Base-by-base conservation (phyloP, 2,797 vertebrate species). In the Garrulus glandarius region DNA sequence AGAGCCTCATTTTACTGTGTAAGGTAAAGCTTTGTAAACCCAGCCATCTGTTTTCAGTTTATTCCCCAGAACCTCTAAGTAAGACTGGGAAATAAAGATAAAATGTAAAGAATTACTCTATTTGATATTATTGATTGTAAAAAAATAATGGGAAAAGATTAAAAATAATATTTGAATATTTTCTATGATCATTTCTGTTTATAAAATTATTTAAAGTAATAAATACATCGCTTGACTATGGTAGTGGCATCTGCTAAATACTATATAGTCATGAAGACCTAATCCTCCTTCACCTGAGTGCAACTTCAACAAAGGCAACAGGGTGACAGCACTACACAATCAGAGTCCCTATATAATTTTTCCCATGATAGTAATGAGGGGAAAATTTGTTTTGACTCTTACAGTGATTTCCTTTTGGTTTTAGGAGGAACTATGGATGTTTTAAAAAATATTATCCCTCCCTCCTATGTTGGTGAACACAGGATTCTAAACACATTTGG, bases 41-140 rank as follows among this genome's bases (percentile, higher is more conserved):
- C 30, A 92, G 18, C 96, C 97, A 97, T 98, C 98, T 98, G 97
- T 77, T 97, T 95, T 49, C 71, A 65, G 60, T 91, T 92, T 71
- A 77, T 95, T 96, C 69, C 44, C 61, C 30, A 91, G 74, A 95
- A 84, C 10, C 24, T 88, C 49, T 92, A 83, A 93, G 68, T 94
- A 92, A 96, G 89, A 71, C 18, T 71, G 90, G 52, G n/a, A 67
- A 94, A 85, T 71, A 92, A 63, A 84, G 71, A 56, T 17, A 71
- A 52, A 69, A 60, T 64, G 22, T 27, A 84, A 49, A 79, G 46
- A 89, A 74, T 69, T 91, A 41, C 36, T 36, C 37, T 74, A 9
- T 87, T 43, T 56, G 8, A 43, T 56, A 63, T 72, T 85, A 46
- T 47, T 93, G 32, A 41, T 49, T 26, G 21, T 2, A 47, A 86